Conservation (phyloP, 2,888 invertebrate species). For the Mesochorus sp. region DNA sequence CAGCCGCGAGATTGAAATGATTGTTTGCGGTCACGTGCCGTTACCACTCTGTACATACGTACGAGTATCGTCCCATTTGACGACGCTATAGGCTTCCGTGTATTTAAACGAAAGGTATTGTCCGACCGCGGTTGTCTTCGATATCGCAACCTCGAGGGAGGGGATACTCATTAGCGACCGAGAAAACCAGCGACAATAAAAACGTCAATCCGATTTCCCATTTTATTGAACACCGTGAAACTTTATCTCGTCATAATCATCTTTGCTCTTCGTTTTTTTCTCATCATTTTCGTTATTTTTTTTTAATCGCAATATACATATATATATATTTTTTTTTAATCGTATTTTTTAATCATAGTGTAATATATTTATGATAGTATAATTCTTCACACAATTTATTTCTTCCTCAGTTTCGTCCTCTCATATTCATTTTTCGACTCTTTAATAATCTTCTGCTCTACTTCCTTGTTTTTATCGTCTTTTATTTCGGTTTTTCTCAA, state of each 20-base stretch:
- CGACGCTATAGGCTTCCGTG: conserved; percentile 71
- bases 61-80: conserved; percentile 35
- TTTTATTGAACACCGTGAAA: neutral
- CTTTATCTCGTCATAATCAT: neutral
- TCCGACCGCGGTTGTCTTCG: conserved; percentile 12
- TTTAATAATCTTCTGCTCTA: too few species aligned
- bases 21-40: conserved; percentile 73
- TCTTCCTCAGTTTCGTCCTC: too few species aligned
- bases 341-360: neutral
- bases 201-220: conserved; percentile 5
- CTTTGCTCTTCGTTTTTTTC: neutral
- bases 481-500: too few species aligned
- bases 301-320: too few species aligned
- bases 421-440: too few species aligned
- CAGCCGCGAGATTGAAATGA: conserved; percentile 71
- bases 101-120: conserved; percentile 54
- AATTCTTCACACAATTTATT: too few species aligned
- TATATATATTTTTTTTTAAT: neutral
- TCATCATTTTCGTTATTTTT: neutral
- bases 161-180: conserved; percentile 34
- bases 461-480: too few species aligned
- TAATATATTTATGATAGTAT: too few species aligned
- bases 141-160: conserved; percentile 9
- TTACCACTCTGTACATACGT: conserved; percentile 6
- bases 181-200: conserved; percentile 28